Base-by-base conservation (phyloP, 2,888 invertebrate species). In the Drosophila diplacantha region DNA sequence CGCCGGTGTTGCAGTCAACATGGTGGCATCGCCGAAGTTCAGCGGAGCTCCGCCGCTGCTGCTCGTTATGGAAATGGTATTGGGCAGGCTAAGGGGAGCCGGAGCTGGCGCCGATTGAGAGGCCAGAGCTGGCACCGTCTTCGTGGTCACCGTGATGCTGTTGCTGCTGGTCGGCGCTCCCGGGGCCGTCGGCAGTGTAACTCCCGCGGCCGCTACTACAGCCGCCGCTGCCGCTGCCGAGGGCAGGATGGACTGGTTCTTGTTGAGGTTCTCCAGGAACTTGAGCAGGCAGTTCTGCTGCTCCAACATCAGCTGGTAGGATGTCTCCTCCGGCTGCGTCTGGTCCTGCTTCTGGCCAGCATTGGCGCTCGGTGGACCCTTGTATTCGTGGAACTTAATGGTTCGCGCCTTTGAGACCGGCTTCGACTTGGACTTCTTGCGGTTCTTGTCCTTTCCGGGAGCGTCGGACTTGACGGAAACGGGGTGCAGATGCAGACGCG, bases 381-480 rank as follows among this genome's bases (percentile, higher is more conserved):
- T 96, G 88, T 96, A 96, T 89, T 98, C 98, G 89, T 98, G 98
- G 89, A 98, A 98, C 90, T 98, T 98, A 82, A 98, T 97, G 56
- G 95, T 95, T 76, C 95, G 92, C 20, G 94, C 91, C 88, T 96
- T 96, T 1, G 95, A 93, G 58, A 92, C 91, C 24, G 92, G 92
- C 88, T 95, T 95, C 38, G 93, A 93, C 87, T 95, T 95, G 20
- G 92, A 92, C 86, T 95, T 95, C 87, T 95, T 96, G 83, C 92
- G 89, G 86, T 94, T 95, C 89, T 92, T 95, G 89, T 94, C 94
- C 85, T 93, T 95, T 63, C 93, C 94, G 41, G 91, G 92, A 18
- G 90, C 91, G 84, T 91, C 90, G 26, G 91, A 83, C 87, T 91
- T 87, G 77, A 89, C 82, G 63, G 90, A 88, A 43, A 90, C 88